These are phyloP conservation scores for Tricholaema leucomelas DNA, from an alignment of 2,113 vertebrate species.

Conservation along the genomic window DNA sequence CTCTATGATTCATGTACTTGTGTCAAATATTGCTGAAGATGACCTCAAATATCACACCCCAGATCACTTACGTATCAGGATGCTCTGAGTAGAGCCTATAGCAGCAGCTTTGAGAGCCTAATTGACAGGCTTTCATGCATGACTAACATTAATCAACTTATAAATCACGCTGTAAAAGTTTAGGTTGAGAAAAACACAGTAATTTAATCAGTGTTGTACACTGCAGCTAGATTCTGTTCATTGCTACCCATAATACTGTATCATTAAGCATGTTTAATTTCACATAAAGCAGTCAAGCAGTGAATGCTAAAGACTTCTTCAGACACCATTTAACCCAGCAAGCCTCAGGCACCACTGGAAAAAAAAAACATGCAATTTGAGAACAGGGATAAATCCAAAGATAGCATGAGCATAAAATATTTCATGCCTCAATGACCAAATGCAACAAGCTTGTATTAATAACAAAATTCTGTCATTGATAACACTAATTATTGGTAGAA, in stretches of 20 bases:
- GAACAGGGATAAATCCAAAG: constrained; percentile 4
- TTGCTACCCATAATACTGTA: constrained; percentile 30
- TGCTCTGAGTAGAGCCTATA: not conserved
- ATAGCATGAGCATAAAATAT: not conserved
- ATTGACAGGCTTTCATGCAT: constrained; percentile 15
- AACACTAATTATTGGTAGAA: not conserved
- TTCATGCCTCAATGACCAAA: not conserved
- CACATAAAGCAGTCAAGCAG: constrained; percentile 48
- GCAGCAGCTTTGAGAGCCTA: not conserved
- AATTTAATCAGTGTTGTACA: constrained; percentile 34
- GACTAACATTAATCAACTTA: constrained; percentile 41
- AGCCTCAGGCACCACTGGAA: constrained; percentile 26
- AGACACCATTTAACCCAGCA: constrained; percentile 63
- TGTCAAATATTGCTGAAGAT: not conserved
- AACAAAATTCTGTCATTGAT: not conserved
- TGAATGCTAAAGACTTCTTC: constrained; percentile 35
- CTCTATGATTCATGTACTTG: not conserved
- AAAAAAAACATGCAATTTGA: not conserved
- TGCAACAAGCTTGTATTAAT: not conserved
- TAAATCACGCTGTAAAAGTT: constrained; percentile 28
- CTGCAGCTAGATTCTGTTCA: constrained; percentile 19
- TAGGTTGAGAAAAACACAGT: constrained; percentile 19
- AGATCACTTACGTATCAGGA: not conserved
- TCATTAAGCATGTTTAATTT: constrained; percentile 44
- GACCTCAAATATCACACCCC: not conserved